A percentile compares a stretch with the other conserved stretches of the same genome.
Conservation (phyloP, 2,113 vertebrate genomes). For the Astur gentilis region DNA sequence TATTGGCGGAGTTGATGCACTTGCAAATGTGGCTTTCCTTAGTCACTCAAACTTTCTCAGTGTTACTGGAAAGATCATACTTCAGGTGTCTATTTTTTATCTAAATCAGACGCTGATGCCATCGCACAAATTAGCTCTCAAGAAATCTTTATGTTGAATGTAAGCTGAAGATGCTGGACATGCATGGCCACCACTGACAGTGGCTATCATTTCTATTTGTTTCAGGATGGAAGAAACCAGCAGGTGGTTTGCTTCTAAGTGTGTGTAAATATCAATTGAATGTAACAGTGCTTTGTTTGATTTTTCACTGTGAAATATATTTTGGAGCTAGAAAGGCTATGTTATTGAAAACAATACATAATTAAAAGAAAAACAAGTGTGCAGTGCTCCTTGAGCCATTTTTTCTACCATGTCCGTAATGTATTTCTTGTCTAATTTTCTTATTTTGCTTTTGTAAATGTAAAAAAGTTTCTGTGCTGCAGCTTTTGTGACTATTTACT, state of each 20-base stretch:
- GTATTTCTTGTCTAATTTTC: background rate
- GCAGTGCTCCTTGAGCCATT: constrained; percentile 27
- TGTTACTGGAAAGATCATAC: background rate
- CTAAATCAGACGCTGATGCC: background rate
- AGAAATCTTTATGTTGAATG: constrained; percentile 21
- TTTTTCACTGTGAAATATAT: constrained; percentile 59
- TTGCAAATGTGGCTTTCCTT: background rate
- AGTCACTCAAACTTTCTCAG: background rate
- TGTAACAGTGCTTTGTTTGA: constrained; percentile 24
- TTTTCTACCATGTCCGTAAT: background rate
- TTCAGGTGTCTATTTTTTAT: background rate
- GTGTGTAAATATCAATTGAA: constrained; percentile 41
- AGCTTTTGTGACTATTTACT: constrained; percentile 3
- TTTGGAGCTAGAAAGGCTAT: constrained; percentile 48
- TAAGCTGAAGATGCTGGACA: background rate
- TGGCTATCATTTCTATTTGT: background rate
- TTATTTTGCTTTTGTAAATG: background rate
- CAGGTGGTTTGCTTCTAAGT: background rate
- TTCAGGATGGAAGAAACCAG: background rate
- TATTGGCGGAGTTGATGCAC: background rate
- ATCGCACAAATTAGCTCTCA: background rate
- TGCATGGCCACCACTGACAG: background rate
- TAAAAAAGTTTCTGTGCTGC: background rate
- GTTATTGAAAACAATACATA: constrained; percentile 15
- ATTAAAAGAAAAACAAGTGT: constrained; percentile 16